Base-by-base conservation (phyloP, 1,140 invertebrate genomes). In the Dryas iulia region DNA sequence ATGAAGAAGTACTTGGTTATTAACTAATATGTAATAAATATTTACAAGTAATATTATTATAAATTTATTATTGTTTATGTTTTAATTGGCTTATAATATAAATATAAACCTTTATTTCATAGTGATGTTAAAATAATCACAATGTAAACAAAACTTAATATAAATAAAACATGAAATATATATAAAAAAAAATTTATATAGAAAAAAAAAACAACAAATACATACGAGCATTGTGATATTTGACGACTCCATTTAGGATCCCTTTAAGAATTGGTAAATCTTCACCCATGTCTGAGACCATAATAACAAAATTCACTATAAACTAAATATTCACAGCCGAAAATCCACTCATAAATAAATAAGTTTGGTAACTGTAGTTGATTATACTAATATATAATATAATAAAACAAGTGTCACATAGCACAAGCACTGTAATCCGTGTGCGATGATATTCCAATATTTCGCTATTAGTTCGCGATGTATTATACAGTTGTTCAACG, bases 141-240 rank as follows among this genome's bases (percentile, higher is more conserved):
- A n/a, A n/a, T n/a, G n/a, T n/a, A n/a, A 3, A 33, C 33, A 21
- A 62, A 62, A 28, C 25, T 7, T 30, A 0, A 24, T 21, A 3
- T 14, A 1, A 24, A 54, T 24, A 14, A 23, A 54, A 23, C 2
- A 5, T 4, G 1, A 5, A 21, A 47, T 47, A 31, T 31, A 31
- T 11, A 31, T 31, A 6, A 6, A 6, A 6, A 6, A 7, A 47
- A 47, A 14, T 2, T 59, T 64, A 35, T 53, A 21, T 10, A 28
- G 52, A 35, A 14, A 62, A 66, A 66, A 69, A 59, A 53, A 26
- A 57, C 31, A 64, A 81, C 78, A 69, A 73, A 93, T 93, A 97
- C 96, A 90, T 97, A 97, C 96, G 96, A 94, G 96, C 96, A 95
- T 97, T 97, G 89, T 96, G 96, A 92, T 97, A 97, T 90, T 96